Evolutionary conservation across 2,888 invertebrate species (phyloP), one percentile per base, ranked within the genome.

Genomic region (Rhingia campestris): DNA sequence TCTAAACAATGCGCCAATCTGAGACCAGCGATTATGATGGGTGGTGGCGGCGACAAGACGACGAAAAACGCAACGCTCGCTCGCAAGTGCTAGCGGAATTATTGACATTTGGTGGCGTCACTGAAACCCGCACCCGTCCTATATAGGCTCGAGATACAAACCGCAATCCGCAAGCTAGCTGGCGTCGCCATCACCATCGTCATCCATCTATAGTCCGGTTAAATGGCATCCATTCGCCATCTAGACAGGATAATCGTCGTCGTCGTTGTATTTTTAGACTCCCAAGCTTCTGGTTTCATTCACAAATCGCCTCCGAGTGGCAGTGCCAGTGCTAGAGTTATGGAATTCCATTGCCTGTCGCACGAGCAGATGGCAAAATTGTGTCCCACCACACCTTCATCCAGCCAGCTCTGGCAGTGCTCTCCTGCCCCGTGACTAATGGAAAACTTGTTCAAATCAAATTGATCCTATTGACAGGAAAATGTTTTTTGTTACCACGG

Each of bases 71-170:
- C 12, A 61, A 63, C 32, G 45, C 69, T 9, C 30, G 22, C 7
- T 10, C 7, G 6, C 22, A 67, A 22, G 69, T 56, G 45, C 69
- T 49, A 77, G 67, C 56, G 80, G 70, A 76, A 66, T 54, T 72
- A 76, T 81, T 82, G 82, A 82, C 82, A 84, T 79, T 64, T 47
- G 35, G 69, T 79, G 82, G 82, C 82, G 82, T 79, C 82, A 79
- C 66, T 51, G 72, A 61, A 58, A 2, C 22, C 22, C 61, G 45
- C 82, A 49, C 49, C 64, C 53, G 72, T 47, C 32, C 12, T 53
- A 12, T 86, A 87, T 87, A 88, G 87, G 88, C 87, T 87, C 87
- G 87, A 88, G 87, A 86, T 56, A 64, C 66, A 81, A 72, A 56
- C 59, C 53, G 32, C 61, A 75, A 64, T 47, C 54, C 58, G 88